phyloP scores from a whole-genome alignment of 2,797 vertebrate genomes.

The Tangara arthus region DNA sequence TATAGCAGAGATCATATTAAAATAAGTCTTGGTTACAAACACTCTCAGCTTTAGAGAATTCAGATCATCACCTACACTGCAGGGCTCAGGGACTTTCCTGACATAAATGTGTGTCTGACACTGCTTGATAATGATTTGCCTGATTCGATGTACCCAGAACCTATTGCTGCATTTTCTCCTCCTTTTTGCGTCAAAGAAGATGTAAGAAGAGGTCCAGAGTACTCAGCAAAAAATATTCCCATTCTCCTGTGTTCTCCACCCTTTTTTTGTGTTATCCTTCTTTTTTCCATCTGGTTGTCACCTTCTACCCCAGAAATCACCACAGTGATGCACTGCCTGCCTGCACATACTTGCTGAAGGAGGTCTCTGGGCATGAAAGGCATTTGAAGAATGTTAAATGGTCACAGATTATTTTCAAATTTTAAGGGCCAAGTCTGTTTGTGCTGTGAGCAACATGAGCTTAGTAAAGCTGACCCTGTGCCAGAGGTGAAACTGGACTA shows the following conservation, averaged over 20 bases:
- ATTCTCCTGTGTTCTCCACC: background rate
- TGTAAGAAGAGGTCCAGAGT: background rate
- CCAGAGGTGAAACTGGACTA: background rate
- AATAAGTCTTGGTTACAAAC: background rate
- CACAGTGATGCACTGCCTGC: background rate
- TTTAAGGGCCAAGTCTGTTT: background rate
- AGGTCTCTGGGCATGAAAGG: background rate
- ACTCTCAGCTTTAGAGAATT: background rate
- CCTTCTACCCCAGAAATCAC: background rate
- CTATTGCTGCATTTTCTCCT: background rate
- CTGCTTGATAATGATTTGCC: background rate
- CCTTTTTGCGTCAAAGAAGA: background rate
- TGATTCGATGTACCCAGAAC: background rate
- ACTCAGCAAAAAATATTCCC: background rate
- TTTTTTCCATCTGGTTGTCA: background rate
- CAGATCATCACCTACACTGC: background rate
- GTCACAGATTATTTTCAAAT: background rate
- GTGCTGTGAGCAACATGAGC: background rate
- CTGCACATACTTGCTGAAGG: background rate
- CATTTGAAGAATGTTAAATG: constrained; percentile 17
- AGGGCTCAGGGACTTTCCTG: background rate
- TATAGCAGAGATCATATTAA: background rate
- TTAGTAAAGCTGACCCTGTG: background rate
- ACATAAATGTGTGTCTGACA: background rate
- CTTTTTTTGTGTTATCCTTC: background rate